These are phyloP conservation scores for Myopa testacea DNA, from an alignment of 2,888 invertebrate species.

Conservation along the genomic window DNA sequence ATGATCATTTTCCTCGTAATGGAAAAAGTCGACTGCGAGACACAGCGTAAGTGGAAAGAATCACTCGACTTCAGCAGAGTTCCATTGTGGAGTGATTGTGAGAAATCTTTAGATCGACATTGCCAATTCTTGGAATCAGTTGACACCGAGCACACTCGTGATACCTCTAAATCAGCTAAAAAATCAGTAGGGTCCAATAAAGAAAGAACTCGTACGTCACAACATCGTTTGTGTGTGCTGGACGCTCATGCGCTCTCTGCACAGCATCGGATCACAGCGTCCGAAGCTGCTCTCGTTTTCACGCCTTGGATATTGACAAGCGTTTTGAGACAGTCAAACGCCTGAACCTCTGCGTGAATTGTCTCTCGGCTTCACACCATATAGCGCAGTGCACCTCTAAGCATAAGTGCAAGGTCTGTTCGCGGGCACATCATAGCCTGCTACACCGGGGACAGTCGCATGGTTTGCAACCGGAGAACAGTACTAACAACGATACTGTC, in stretches of 20 bases:
- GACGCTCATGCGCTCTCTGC: slow-evolving; percentile 2
- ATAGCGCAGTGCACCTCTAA: slow-evolving; percentile 11
- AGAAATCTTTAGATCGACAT: slow-evolving; percentile 34
- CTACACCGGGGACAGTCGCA: no score
- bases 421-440: no score
- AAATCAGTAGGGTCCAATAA: no score
- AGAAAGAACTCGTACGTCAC: no score
- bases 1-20: slow-evolving; percentile 37
- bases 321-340: neutral
- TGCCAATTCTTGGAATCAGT: slow-evolving; percentile 14
- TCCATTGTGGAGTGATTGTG: slow-evolving; percentile 30
- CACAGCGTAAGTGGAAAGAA: slow-evolving; percentile 36
- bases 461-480: no score
- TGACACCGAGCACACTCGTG: neutral
- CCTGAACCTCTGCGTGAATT: neutral
- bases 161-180: no score
- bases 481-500: no score
- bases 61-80: slow-evolving; percentile 22
- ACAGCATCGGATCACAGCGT: neutral
- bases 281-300: neutral
- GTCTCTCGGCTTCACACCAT: neutral
- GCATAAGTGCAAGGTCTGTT: neutral
- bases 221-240: neutral
- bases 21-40: slow-evolving; percentile 33
- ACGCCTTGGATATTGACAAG: neutral